Percentiles rank a stretch among this genome's conserved stretches.
Conservation (phyloP, 1,140 invertebrate species). For the Drosophila mauritiana region DNA sequence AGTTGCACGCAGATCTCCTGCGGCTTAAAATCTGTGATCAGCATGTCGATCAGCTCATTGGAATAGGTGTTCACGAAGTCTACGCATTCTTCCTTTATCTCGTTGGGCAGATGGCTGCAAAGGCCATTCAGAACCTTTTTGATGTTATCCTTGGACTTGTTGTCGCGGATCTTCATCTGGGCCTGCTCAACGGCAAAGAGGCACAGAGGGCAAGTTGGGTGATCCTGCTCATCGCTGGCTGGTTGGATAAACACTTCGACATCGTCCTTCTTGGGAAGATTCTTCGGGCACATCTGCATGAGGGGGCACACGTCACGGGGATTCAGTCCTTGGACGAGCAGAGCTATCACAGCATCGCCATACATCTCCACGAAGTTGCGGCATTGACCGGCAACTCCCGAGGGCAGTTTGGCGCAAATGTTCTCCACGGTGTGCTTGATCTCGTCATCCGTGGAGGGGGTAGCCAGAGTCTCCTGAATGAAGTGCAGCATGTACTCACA, state of each 20-base stretch:
- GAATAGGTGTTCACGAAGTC: slow-evolving; percentile 92
- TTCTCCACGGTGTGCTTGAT: slow-evolving; percentile 87
- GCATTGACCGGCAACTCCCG: slow-evolving; percentile 88
- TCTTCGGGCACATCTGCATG: slow-evolving; percentile 85
- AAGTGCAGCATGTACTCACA: slow-evolving; percentile 94
- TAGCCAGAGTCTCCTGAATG: slow-evolving; percentile 89
- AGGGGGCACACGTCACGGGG: slow-evolving; percentile 87
- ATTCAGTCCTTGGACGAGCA: slow-evolving; percentile 93
- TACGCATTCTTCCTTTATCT: slow-evolving; percentile 88
- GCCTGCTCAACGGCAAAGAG: slow-evolving; percentile 90
- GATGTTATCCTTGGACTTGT: slow-evolving; percentile 87
- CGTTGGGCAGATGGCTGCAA: slow-evolving; percentile 89
- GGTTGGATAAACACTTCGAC: slow-evolving; percentile 85
- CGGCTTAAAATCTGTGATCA: slow-evolving; percentile 90
- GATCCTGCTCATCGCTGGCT: slow-evolving; percentile 78
- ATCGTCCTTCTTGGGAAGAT: slow-evolving; percentile 84
- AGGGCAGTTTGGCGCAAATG: slow-evolving; percentile 89
- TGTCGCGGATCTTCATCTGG: slow-evolving; percentile 71
- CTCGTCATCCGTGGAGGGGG: slow-evolving; percentile 89
- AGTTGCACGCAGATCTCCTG: slow-evolving; percentile 92
- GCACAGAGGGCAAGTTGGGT: slow-evolving; percentile 91
- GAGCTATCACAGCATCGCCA: slow-evolving; percentile 90
- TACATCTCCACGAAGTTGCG: slow-evolving; percentile 91
- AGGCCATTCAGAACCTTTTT: slow-evolving; percentile 89
- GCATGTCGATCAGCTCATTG: slow-evolving; percentile 90